Conservation (phyloP, 2,797 vertebrate genomes). For the Euthynnus affinis region DNA sequence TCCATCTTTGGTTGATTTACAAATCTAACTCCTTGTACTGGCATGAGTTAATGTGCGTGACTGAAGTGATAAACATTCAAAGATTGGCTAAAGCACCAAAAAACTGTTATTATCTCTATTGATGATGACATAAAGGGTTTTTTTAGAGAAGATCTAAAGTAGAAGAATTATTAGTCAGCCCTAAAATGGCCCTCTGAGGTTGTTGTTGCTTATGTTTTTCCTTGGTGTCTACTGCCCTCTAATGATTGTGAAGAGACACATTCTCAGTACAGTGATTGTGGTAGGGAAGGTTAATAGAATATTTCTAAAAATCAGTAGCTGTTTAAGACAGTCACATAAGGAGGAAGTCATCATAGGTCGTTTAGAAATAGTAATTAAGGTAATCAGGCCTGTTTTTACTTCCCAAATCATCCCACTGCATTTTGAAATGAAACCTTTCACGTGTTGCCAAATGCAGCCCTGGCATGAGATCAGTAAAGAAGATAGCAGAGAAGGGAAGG, state of each 20-base stretch:
- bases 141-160: constrained; percentile 31
- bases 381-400: not conserved
- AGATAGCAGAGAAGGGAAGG: not conserved
- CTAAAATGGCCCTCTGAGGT: constrained; percentile 10
- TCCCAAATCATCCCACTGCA: not conserved
- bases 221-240: constrained; percentile 77
- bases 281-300: not conserved
- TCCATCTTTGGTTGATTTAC: constrained; percentile 10
- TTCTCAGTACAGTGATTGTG: not conserved
- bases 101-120: constrained; percentile 2
- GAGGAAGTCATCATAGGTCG: not conserved
- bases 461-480: not conserved
- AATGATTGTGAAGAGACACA: constrained; percentile 23
- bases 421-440: not conserved
- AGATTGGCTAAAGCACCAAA: not conserved
- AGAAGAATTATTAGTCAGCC: constrained; percentile 13
- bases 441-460: not conserved
- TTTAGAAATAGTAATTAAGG: not conserved
- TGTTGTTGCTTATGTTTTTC: not conserved
- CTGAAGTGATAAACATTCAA: not conserved
- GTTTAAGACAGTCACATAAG: constrained; percentile 10
- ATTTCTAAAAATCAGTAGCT: not conserved
- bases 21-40: not conserved
- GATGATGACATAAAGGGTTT: constrained; percentile 15
- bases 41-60: not conserved